These are phyloP conservation scores for Nautilus pompilius DNA, from an alignment of 1,140 invertebrate genomes.

Conservation along the genomic window DNA sequence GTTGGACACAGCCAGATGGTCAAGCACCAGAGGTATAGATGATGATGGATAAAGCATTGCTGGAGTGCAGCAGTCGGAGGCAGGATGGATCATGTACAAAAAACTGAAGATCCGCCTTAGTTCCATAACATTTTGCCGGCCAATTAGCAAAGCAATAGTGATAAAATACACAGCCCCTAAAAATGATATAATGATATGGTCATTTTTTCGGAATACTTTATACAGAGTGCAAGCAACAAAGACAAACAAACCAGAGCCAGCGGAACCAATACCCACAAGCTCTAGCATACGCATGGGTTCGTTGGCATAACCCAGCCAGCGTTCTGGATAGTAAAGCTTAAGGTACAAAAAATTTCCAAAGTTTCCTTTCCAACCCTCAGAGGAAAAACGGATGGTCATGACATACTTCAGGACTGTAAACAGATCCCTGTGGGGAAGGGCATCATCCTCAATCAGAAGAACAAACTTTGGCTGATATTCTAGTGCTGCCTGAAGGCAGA, in stretches of 20 bases:
- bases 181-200: background rate
- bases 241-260: slow-evolving; percentile 9
- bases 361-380: background rate
- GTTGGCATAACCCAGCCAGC: slow-evolving; percentile 23
- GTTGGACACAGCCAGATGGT: slow-evolving; percentile 6
- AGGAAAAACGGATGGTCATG: slow-evolving; percentile 1
- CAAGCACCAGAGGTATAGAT: slow-evolving; percentile 9
- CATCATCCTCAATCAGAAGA: slow-evolving; percentile 29
- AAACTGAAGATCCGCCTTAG: slow-evolving; percentile 16
- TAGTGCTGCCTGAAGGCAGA: slow-evolving; percentile 19
- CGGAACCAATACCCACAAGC: slow-evolving; percentile 11
- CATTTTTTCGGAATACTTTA: background rate
- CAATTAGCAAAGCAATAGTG: slow-evolving; percentile 5
- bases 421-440: slow-evolving; percentile 15
- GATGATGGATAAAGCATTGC: slow-evolving; percentile 22
- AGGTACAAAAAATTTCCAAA: slow-evolving; percentile 13
- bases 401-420: slow-evolving; percentile 13
- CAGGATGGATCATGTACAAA: slow-evolving; percentile 13
- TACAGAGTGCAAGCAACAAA: background rate
- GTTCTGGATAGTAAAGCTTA: slow-evolving; percentile 25
- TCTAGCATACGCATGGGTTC: slow-evolving; percentile 16
- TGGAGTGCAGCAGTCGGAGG: slow-evolving; percentile 21
- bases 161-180: slow-evolving; percentile 13
- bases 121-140: slow-evolving; percentile 20
- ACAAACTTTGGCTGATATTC: slow-evolving; percentile 11